Conservation (phyloP, 92 coral and sea anemone species). For the Pocillopora meandrina region DNA sequence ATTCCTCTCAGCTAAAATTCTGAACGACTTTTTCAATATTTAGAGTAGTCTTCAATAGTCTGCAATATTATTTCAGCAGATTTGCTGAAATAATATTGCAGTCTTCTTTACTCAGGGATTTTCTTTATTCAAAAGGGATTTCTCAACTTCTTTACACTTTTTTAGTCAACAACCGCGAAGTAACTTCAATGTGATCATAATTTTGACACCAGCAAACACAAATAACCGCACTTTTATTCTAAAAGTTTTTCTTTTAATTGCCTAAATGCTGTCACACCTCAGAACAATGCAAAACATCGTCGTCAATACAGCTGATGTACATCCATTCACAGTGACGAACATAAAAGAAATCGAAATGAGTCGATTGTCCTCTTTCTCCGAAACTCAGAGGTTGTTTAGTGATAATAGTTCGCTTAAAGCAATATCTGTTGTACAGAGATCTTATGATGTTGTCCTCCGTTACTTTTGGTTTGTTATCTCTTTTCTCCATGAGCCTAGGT, state of each 20-base stretch:
- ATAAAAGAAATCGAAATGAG: neutral
- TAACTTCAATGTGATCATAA: too few species aligned
- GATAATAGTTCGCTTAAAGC: neutral
- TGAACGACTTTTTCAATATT: too few species aligned
- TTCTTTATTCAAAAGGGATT: neutral
- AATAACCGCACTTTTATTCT: neutral
- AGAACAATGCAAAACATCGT: neutral
- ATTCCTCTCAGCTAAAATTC: too few species aligned
- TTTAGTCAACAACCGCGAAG: too few species aligned
- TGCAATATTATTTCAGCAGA: too few species aligned
- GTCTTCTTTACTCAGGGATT: neutral
- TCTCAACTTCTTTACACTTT: too few species aligned
- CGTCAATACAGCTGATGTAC: neutral
- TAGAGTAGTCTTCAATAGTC: too few species aligned
- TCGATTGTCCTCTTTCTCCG: neutral
- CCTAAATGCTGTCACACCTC: neutral
- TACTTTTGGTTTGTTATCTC: neutral
- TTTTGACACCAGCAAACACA: too few species aligned
- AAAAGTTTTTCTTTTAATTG: neutral
- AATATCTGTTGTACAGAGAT: neutral
- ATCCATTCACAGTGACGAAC: neutral
- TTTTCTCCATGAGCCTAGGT: neutral
- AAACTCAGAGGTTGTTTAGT: neutral
- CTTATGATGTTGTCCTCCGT: neutral
- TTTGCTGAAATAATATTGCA: neutral